Evolutionary conservation across 2,113 vertebrate genomes (phyloP).

Genomic region (Anseranas semipalmata): DNA sequence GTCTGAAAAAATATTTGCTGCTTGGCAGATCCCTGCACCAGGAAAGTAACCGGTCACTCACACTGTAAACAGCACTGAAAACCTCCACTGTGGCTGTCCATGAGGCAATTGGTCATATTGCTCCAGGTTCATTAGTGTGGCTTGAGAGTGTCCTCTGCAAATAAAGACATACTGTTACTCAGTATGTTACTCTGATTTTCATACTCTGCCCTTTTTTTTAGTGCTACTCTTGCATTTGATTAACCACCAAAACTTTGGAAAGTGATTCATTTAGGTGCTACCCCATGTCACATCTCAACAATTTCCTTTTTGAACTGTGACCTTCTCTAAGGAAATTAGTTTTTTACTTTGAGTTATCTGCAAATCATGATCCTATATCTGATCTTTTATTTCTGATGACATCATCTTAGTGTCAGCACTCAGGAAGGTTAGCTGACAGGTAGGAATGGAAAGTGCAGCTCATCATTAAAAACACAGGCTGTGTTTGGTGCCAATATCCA

Average conservation of each 20-base stretch:
- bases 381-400: not conserved
- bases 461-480: not conserved
- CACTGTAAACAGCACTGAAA: not conserved
- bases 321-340: not conserved
- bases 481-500: not conserved
- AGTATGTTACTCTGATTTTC: not conserved
- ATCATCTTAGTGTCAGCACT: not conserved
- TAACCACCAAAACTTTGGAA: not conserved
- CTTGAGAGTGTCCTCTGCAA: not conserved
- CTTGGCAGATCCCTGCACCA: not conserved
- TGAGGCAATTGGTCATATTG: not conserved
- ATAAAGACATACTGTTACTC: not conserved
- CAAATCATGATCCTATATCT: not conserved
- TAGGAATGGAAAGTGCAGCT: not conserved
- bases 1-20: not conserved
- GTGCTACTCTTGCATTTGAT: not conserved
- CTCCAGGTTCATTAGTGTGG: not conserved
- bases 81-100: not conserved
- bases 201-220: not conserved
- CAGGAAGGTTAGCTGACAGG: not conserved
- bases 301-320: constrained; percentile 1
- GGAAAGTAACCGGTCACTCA: not conserved
- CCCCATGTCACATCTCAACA: not conserved
- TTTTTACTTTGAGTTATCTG: not conserved
- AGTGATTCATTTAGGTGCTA: not conserved